phyloP scores from a whole-genome alignment of 2,888 invertebrate species.

The Drosophila siamana region DNA sequence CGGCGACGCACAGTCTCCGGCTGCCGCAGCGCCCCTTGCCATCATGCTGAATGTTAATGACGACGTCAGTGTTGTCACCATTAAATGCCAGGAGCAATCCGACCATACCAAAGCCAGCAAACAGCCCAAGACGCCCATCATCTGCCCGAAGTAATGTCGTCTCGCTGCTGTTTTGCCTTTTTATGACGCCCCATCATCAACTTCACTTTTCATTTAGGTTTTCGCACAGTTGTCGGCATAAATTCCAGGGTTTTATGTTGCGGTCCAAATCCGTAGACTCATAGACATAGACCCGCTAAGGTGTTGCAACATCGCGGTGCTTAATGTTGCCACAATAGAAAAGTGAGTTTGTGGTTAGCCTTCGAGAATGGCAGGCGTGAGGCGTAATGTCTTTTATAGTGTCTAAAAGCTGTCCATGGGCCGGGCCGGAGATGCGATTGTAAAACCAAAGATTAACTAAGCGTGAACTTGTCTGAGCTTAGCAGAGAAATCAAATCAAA shows the following conservation, averaged over 20 bases:
- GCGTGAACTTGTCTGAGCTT: not conserved
- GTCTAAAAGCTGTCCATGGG: slow-evolving; percentile 1
- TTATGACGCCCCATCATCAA: slow-evolving; percentile 50
- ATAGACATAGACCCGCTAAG: slow-evolving; percentile 3
- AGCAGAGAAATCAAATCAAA: not conserved
- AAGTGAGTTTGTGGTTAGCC: slow-evolving; percentile 57
- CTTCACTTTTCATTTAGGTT: slow-evolving; percentile 62
- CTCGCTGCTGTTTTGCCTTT: slow-evolving; percentile 42
- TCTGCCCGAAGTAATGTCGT: slow-evolving; percentile 72
- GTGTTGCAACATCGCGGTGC: slow-evolving; percentile 7
- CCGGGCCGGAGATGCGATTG: not conserved
- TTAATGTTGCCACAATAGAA: slow-evolving; percentile 35
- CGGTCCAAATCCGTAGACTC: slow-evolving; percentile 35
- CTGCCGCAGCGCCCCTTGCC: slow-evolving; percentile 38
- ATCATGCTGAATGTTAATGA: slow-evolving; percentile 52
- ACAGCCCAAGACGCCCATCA: slow-evolving; percentile 57
- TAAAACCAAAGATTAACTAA: slow-evolving; percentile 1
- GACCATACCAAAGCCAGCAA: slow-evolving; percentile 24
- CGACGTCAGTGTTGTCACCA: slow-evolving; percentile 61
- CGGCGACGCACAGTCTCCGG: slow-evolving; percentile 42
- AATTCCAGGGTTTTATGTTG: slow-evolving; percentile 61
- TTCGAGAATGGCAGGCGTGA: slow-evolving; percentile 17
- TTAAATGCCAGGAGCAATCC: slow-evolving; percentile 59
- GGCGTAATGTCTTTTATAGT: slow-evolving; percentile 26
- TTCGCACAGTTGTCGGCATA: slow-evolving; percentile 69